Base-by-base conservation (phyloP, 2,113 vertebrate species). In the Rhinopomastus cyanomelas region DNA sequence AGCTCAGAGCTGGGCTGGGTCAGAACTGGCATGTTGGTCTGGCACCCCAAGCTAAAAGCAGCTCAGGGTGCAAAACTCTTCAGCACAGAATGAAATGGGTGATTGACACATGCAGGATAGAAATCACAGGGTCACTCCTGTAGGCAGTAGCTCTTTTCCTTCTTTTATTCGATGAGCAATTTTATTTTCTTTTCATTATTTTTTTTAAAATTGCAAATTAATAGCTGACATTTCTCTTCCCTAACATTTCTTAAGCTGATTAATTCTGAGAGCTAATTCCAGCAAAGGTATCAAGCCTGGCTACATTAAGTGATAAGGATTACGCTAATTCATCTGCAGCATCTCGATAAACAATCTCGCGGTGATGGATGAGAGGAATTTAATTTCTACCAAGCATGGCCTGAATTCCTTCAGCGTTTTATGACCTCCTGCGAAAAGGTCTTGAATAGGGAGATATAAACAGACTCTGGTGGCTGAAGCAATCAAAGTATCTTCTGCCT, bases 261-360 rank as follows among this genome's bases (percentile, higher is more conserved):
- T 96, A 95, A 94, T 94, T 96, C 90, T 81, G 83, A 92, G 65
- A 94, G 96, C 66, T 66, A 92, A 93, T 96, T 96, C 36, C 57
- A 83, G 74, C 49, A 91, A 83, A 94, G 71, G 72, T 88, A 92
- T 91, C 81, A 89, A 85, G 56, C 48, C 61, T 68, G 62, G 65
- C 71, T 93, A 90, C 64, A 85, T 61, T 90, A 94, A 91, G 62
- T 94, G 85, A 94, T 94, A 96, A 95, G 82, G 42, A 85, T 95
- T 93, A 93, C 34, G 85, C 27, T 93, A 95, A 95, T 94, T 96
- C 95, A 88, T 83, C 60, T 79, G 46, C 66, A 92, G 22, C 62
- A 95, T 94, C 95, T 96, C 85, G 92, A 95, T 95, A 96, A 96
- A 95, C 48, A 93, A 61, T 91, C 91, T 89, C 87, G 85, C 91